Evolutionary conservation across 2,888 invertebrate species (phyloP), one percentile per base, ranked within the genome.

Genomic region (Morpho deidamia): DNA sequence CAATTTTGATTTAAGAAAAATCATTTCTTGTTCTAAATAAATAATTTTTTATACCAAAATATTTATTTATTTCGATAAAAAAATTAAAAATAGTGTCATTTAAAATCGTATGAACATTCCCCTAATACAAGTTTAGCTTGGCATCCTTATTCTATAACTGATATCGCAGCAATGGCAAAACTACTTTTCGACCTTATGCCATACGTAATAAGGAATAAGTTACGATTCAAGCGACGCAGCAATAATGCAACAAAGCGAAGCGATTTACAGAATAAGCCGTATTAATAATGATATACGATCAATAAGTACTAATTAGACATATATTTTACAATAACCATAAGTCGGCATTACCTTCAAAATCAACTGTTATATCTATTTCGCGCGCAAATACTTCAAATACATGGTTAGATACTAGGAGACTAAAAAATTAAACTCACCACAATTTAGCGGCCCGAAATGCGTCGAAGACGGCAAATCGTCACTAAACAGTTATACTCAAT

Each of bases 201-300:
- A 0, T 47, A 2, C 0, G 0, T 0, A n/a, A 61, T 78, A 83
- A 70, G 68, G 71, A 65, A 58, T 51, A 78, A 58, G 71, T 69
- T 80, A 51, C 65, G 62, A 64, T 66, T 56, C 62, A 64, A 54
- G 53, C 53, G 52, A 55, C 37, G 56, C 61, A 54, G 55, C 51
- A 51, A 57, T 58, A 69, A 63, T 69, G 69, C 61, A 63, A 52
- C 60, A 63, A 65, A 58, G 55, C 67, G 68, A 78, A 66, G 63
- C 71, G 62, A 77, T 74, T 71, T 72, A 55, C 71, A 77, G 84
- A 86, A 82, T 86, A 84, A 62, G 64, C 62, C 70, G 64, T 62
- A 56, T 12, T 50, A 64, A 72, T 81, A 78, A 78, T 76, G 73
- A 74, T 70, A 71, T 65, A 66, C 60, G 56, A 63, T 62, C 53